Evolutionary conservation across 2,113 vertebrate species (phyloP), one percentile per base, ranked within the genome.

Genomic region (Plotosus lineatus): DNA sequence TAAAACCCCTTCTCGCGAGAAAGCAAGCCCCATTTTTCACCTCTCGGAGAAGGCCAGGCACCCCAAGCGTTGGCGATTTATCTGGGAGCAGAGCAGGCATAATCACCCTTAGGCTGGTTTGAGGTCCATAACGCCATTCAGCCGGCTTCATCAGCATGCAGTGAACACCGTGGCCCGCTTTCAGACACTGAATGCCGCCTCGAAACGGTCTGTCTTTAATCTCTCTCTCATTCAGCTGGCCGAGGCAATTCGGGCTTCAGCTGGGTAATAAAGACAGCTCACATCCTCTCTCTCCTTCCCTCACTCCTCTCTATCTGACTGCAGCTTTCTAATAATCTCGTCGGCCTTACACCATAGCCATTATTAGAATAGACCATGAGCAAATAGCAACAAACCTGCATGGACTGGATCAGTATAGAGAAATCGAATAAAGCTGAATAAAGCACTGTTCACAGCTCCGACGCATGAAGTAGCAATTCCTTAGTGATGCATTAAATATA

Each of bases 131-230:
- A 93, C 89, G 92, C 94, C 92, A 96, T 96, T 97, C 94, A 95
- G 93, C 88, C 90, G 83, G 90, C 88, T 92, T 91, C 89, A 97
- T 97, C 94, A 95, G 94, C 94, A 97, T 97, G 94, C 95, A 95
- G 91, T 86, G 61, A 91, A 80, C 95, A 94, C 92, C 91, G 92
- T 90, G 85, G 84, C 88, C 88, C 88, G 90, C 94, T 92, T 94
- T 92, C 89, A 91, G 92, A 93, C 93, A 94, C 93, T 97, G 95
- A 96, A 97, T 95, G 93, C 94, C 93, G 93, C 94, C 94, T 94
- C 92, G 93, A 91, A 90, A 90, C 79, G 87, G 87, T 77, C 92
- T 94, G 93, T 91, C 94, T 96, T 95, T 96, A 95, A 96, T 96
- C 95, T 95, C 93, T 88, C 92, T 91, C 91, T 92, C 91, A 94